phyloP scores from a whole-genome alignment of 2,113 vertebrate species.

The Apodemus speciosus region DNA sequence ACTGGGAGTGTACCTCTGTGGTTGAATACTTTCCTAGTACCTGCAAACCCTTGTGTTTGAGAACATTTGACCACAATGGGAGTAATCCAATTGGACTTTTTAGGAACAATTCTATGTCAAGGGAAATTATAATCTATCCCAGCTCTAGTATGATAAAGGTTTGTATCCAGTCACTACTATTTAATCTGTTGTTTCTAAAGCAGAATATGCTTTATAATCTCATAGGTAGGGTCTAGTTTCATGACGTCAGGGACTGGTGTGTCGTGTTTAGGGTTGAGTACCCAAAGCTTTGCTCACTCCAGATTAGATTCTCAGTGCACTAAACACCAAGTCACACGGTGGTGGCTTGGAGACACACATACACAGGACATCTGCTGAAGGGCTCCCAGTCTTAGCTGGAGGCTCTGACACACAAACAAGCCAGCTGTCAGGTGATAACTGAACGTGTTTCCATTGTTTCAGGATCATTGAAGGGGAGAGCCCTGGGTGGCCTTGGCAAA shows the following conservation, averaged over 20 bases:
- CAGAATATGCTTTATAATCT: neutral
- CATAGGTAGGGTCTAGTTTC: neutral
- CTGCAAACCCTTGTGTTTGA: neutral
- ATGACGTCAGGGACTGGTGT: neutral
- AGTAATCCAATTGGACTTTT: neutral
- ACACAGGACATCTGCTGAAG: neutral
- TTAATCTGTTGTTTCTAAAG: neutral
- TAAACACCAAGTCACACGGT: neutral
- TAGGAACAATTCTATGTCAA: neutral
- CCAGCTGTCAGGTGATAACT: neutral
- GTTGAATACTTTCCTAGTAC: neutral
- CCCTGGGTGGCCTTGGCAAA: neutral
- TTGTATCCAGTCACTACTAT: neutral
- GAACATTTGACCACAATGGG: neutral
- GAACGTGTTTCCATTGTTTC: neutral
- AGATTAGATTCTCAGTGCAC: neutral
- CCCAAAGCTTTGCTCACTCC: neutral
- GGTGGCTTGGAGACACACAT: neutral
- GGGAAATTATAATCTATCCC: neutral
- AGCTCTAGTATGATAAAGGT: neutral
- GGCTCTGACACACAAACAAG: neutral
- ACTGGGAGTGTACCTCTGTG: neutral
- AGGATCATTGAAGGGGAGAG: neutral
- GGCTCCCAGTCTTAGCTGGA: neutral
- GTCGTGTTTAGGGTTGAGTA: neutral